A percentile compares a stretch with the other conserved stretches of the same genome.
Conservation (phyloP, 2,888 invertebrate genomes). For the Cephonodes hylas region DNA sequence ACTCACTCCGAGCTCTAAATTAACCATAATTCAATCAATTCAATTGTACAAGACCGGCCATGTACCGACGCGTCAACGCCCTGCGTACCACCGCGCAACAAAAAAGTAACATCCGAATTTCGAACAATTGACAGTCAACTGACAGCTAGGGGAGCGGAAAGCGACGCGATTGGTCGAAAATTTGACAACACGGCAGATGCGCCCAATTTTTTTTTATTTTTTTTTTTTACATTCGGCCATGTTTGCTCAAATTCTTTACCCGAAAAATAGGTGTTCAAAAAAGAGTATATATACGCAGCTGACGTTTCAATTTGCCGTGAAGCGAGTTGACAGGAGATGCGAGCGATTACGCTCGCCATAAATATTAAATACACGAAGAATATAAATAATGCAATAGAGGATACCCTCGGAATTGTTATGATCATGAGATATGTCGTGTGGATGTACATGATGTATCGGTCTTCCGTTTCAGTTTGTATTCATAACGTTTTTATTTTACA, state of each 20-base stretch:
- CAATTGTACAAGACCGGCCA: slow-evolving; percentile 74
- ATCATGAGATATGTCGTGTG: slow-evolving; percentile 39
- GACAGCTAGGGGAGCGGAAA: slow-evolving; percentile 78
- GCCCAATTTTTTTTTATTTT: slow-evolving; percentile 53
- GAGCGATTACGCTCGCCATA: slow-evolving; percentile 49
- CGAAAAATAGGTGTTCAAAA: slow-evolving; percentile 52
- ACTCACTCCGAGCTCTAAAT: slow-evolving; percentile 56
- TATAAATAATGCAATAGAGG: slow-evolving; percentile 40
- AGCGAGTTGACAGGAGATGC: slow-evolving; percentile 62
- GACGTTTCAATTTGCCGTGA: slow-evolving; percentile 63
- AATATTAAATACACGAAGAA: slow-evolving; percentile 44
- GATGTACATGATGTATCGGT: slow-evolving; percentile 53
- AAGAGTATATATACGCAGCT: slow-evolving; percentile 50
- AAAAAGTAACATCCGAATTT: slow-evolving; percentile 69
- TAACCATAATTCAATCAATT: slow-evolving; percentile 77
- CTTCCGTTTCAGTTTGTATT: slow-evolving; percentile 41
- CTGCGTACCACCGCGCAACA: slow-evolving; percentile 49
- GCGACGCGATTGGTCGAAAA: slow-evolving; percentile 66
- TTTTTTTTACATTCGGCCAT: slow-evolving; percentile 56
- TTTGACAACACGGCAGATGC: slow-evolving; percentile 79
- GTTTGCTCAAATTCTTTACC: slow-evolving; percentile 69
- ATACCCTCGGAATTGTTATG: slow-evolving; percentile 41
- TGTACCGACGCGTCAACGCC: slow-evolving; percentile 74
- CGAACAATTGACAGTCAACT: slow-evolving; percentile 69
- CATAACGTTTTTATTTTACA: slow-evolving; percentile 19